Percentiles rank a stretch among this genome's conserved stretches.
Conservation (phyloP, 2,888 invertebrate species). For the Napeogenes sylphis region DNA sequence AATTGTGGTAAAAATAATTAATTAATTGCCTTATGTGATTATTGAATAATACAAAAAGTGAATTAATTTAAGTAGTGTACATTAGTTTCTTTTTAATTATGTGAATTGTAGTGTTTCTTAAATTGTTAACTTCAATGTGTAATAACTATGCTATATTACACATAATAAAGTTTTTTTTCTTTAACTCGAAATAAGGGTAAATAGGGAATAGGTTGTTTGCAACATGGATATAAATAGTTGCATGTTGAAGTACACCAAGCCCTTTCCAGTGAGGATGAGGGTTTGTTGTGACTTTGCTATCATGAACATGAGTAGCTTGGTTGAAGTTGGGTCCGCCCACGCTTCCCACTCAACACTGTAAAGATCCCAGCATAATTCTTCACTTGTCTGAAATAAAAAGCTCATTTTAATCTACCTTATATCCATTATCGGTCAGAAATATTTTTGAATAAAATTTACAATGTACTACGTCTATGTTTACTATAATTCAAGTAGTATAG, state of each 20-base stretch:
- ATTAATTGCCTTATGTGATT: too few relatives aligned
- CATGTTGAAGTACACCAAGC: slow-evolving; percentile 55
- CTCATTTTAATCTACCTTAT: slow-evolving; percentile 7
- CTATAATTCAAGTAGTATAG: too few relatives aligned
- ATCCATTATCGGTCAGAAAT: too few relatives aligned
- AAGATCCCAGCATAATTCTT: slow-evolving; percentile 46
- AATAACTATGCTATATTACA: background rate
- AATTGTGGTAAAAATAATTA: too few relatives aligned
- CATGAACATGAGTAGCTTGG: slow-evolving; percentile 49
- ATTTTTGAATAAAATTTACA: too few relatives aligned
- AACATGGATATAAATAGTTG: slow-evolving; percentile 58
- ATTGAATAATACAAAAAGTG: too few relatives aligned
- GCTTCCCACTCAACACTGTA: slow-evolving; percentile 50
- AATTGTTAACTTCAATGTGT: background rate
- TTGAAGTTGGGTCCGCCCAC: slow-evolving; percentile 43
- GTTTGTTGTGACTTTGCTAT: slow-evolving; percentile 51
- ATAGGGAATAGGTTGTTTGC: slow-evolving; percentile 61
- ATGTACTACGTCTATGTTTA: too few relatives aligned
- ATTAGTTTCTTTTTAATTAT: too few relatives aligned
- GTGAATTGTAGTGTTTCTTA: too few relatives aligned
- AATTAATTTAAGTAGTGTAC: too few relatives aligned
- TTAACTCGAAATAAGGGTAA: slow-evolving; percentile 51
- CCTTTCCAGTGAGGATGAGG: slow-evolving; percentile 49
- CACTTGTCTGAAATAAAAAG: slow-evolving; percentile 44
- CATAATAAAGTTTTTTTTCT: slow-evolving; percentile 3